Evolutionary conservation across 2,888 invertebrate species (phyloP), one percentile per base, ranked within the genome.

Genomic region (Rhagonycha fulva): DNA sequence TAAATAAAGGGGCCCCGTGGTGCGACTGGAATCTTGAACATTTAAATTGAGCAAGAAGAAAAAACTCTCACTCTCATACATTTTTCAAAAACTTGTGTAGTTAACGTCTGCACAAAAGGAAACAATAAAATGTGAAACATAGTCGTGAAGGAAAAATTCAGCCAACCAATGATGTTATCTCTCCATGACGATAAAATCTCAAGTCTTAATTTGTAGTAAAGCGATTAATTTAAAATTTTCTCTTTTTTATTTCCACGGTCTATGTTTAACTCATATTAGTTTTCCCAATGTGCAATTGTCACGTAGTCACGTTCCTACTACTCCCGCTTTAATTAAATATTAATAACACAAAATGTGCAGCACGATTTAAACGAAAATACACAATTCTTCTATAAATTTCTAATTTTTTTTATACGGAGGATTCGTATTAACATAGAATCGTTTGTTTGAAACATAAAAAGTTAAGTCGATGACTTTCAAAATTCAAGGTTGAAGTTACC

Each of bases 1-100:
- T 76, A 78, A 76, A 78, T 78, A 78, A 71, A 66, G 70, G 68
- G 68, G 68, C 71, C 76, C 72, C 74, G 74, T 69, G 62, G 76
- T 26, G 76, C 26, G 69, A 32, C 68, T 69, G 67, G 76, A 78
- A 78, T 76, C 68, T 70, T 32, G 70, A 66, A 70, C 76, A 77
- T 77, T 77, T 77, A 72, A 75, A 77, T 77, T 75, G 62, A 75
- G 61, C 12, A 24, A 26, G 70, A 32, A 61, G 32, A 23, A 70
- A 61, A 66, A 66, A n/a, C n/a, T n/a, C n/a, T n/a, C n/a, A 66
- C 24, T 66, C n/a, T 12, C 63, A 47, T 47, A 66, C 63, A 66
- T 66, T 66, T 66, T 66, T 66, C 63, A 66, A 23, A n/a, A 66
- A 66, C n/a, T 66, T 24, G 19, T 19, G 26, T 24, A n/a, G 63